A percentile compares a stretch with the other conserved stretches of the same genome.
Evolutionary conservation across 2,888 invertebrate species (phyloP).

Genomic region (Adelognathus sp.): DNA sequence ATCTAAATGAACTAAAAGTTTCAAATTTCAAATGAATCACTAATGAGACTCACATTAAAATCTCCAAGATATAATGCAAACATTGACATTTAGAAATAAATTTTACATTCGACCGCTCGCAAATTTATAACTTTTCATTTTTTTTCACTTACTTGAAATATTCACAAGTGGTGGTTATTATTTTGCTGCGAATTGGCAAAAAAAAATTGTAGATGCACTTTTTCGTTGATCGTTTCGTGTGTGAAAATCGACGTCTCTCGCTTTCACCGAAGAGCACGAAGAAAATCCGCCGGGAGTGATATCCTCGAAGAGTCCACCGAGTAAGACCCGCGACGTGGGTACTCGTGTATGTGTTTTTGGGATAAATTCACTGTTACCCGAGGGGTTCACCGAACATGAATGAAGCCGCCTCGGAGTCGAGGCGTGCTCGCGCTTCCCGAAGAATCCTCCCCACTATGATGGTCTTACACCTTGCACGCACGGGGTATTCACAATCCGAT

Average conservation of each 20-base stretch:
- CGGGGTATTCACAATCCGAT: slow-evolving; percentile 25
- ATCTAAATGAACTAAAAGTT: too few relatives aligned
- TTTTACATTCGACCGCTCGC: neutral
- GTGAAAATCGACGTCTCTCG: neutral
- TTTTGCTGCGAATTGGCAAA: too few relatives aligned
- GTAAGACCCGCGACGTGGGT: too few relatives aligned
- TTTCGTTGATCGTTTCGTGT: neutral
- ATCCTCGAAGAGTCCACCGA: neutral
- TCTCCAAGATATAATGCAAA: too few relatives aligned
- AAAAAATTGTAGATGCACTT: neutral
- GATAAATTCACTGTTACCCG: slow-evolving; percentile 51
- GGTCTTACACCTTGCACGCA: slow-evolving; percentile 52
- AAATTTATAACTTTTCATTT: neutral
- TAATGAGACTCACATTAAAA: too few relatives aligned
- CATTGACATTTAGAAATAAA: too few relatives aligned
- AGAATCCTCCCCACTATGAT: slow-evolving; percentile 64
- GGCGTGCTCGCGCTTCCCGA: slow-evolving; percentile 58
- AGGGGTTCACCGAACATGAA: slow-evolving; percentile 67
- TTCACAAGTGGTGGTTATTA: neutral
- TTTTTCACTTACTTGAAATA: neutral
- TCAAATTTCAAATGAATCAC: too few relatives aligned
- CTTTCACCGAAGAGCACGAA: neutral
- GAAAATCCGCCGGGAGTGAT: neutral
- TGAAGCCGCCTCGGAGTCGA: slow-evolving; percentile 62
- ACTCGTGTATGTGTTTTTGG: neutral